Base-by-base conservation (phyloP, 2,797 vertebrate genomes). In the Urosaurus nigricauda region DNA sequence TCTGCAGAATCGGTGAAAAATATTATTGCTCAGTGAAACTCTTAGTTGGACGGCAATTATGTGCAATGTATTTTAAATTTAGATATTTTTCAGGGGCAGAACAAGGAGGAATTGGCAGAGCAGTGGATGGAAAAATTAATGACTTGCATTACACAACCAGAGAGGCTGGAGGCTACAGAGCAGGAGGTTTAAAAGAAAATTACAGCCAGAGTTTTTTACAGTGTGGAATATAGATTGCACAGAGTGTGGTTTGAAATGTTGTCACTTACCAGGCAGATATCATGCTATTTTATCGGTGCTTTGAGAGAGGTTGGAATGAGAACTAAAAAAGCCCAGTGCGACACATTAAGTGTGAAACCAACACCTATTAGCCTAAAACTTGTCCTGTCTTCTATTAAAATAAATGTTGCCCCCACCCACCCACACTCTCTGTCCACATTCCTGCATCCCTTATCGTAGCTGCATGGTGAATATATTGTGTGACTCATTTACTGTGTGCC, bases 71-170 rank as follows among this genome's bases (percentile, higher is more conserved):
- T 94, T 95, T 96, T 94, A 95, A 94, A 95, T 90, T 82, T 94
- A 83, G 87, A 93, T 92, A 90, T 94, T 93, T 92, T 94, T 90
- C 92, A 92, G 90, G 87, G 94, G 93, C 87, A 94, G 95, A 95
- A 94, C 58, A 82, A 95, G 88, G 87, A 17, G 37, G 94, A 96
- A 94, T 84, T 92, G 93, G 93, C 93, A 93, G 92, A 4, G 88
- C 87, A 85, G 89, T 85, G 93, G 95, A 93, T 94, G 88, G 94
- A 91, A 95, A 95, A 96, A 96, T 95, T 94, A 96, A 96, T 92
- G 90, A 91, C 93, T 87, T 85, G 35, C 91, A 90, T 94, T 94
- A 95, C 43, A 60, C 86, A 53, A 88, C 89, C 85, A 89, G 87
- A 85, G 60, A 85, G 92, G 86, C 90, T 8, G n/a, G 84, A 94